These are phyloP conservation scores for Acipenser oxyrinchus DNA, from an alignment of 2,797 vertebrate genomes.

Conservation along the genomic window DNA sequence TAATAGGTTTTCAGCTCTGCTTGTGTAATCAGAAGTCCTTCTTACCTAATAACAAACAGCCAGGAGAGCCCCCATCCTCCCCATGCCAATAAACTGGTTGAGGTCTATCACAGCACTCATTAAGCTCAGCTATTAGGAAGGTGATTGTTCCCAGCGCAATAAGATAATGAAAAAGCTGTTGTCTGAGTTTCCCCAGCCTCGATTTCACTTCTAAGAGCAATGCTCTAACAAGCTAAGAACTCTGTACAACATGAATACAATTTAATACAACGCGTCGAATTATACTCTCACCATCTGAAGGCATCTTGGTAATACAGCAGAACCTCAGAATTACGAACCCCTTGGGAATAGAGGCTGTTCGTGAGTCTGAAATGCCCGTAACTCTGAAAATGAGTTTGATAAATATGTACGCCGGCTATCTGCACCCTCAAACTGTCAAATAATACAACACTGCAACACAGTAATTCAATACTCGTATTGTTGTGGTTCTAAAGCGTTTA, in stretches of 20 bases:
- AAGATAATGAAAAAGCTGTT: slow-evolving; percentile 43
- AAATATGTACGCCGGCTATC: no score
- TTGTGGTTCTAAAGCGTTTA: no score
- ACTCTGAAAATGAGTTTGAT: no score
- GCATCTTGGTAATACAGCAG: no score
- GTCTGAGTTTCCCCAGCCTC: no score
- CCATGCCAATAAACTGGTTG: slow-evolving; percentile 43
- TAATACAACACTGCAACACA: no score
- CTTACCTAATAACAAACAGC: slow-evolving; percentile 43
- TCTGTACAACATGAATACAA: slow-evolving; percentile 18
- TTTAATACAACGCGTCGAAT: slow-evolving; percentile 35
- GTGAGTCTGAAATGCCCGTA: no score
- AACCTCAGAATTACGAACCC: no score
- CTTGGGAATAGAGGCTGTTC: no score
- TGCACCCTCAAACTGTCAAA: no score
- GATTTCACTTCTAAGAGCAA: slow-evolving; percentile 25
- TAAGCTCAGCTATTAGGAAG: slow-evolving; percentile 47
- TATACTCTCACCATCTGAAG: slow-evolving; percentile 27
- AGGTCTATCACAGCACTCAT: slow-evolving; percentile 53
- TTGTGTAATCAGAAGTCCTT: slow-evolving; percentile 28
- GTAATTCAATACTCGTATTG: no score
- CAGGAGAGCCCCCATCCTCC: slow-evolving; percentile 34
- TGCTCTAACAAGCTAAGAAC: slow-evolving; percentile 30
- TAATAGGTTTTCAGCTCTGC: slow-evolving; percentile 20
- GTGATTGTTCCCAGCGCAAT: slow-evolving; percentile 40